These are phyloP conservation scores for Falco biarmicus DNA, from an alignment of 2,797 vertebrate genomes.

Conservation along the genomic window DNA sequence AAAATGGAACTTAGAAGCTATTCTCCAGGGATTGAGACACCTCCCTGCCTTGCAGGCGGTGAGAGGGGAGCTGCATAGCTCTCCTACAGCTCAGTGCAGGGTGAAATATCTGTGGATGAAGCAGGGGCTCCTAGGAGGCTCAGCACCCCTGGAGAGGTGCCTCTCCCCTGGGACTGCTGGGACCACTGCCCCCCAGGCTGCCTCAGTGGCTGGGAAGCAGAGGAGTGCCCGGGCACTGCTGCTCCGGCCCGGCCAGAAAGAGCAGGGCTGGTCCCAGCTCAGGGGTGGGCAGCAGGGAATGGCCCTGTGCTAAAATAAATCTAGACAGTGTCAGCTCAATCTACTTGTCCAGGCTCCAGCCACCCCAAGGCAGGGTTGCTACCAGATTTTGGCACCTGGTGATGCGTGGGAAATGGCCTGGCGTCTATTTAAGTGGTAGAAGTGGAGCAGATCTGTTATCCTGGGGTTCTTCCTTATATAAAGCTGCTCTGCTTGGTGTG, in stretches of 20 bases:
- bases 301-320: not conserved
- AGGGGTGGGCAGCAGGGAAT: not conserved
- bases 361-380: not conserved
- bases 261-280: not conserved
- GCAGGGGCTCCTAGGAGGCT: not conserved
- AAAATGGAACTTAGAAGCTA: not conserved
- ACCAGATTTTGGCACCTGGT: not conserved
- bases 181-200: not conserved
- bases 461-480: not conserved
- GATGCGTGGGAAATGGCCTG: not conserved
- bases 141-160: not conserved
- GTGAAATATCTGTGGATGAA: not conserved
- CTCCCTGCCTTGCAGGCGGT: not conserved
- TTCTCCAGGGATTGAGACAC: not conserved
- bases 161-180: accelerated
- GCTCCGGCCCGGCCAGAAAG: not conserved
- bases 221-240: not conserved
- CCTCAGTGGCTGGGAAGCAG: not conserved
- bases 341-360: not conserved
- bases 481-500: not conserved
- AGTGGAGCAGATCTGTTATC: not conserved
- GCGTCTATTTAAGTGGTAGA: not conserved
- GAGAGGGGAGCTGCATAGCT: not conserved
- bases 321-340: not conserved
- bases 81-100: accelerated